phyloP scores from a whole-genome alignment of 2,888 invertebrate genomes.

The Tachina fera region DNA sequence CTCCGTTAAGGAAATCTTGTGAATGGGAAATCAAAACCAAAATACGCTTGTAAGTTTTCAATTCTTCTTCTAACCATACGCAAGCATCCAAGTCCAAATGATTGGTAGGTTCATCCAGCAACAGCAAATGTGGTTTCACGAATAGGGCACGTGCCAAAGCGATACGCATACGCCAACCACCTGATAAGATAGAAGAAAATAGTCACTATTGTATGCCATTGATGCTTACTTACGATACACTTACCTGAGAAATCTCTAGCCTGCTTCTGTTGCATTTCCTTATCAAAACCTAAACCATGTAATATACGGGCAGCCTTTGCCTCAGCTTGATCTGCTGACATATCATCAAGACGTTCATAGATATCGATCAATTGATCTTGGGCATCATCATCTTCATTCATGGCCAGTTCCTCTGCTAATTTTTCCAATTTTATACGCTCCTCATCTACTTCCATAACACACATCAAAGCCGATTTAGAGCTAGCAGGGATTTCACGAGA shows the following conservation, averaged over 20 bases:
- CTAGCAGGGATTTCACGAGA: conserved; percentile 99
- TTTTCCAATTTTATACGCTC: conserved; percentile 95
- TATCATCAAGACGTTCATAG: conserved; percentile 98
- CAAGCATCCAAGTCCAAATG: conserved; percentile 99
- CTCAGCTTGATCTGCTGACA: conserved; percentile 97
- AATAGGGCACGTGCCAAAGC: conserved; percentile 98
- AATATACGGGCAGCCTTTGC: conserved; percentile 97
- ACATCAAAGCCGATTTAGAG: conserved; percentile 96
- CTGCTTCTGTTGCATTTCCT: conserved; percentile 92
- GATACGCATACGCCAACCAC: conserved; percentile 99
- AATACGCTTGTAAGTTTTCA: conserved; percentile 98
- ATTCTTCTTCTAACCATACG: conserved; percentile 99
- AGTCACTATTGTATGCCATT: not conserved
- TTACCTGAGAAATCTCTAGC: conserved; percentile 91
- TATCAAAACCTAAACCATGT: conserved; percentile 97
- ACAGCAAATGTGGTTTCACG: conserved; percentile 97
- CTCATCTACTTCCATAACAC: conserved; percentile 99
- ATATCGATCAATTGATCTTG: conserved; percentile 99
- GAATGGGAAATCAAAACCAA: conserved; percentile 99
- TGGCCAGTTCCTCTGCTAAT: conserved; percentile 94
- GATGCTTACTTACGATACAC: conserved; percentile 3
- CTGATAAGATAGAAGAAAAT: conserved; percentile 78
- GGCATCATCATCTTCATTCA: conserved; percentile 94
- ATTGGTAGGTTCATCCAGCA: conserved; percentile 99
- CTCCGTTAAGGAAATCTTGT: conserved; percentile 99